Base-by-base conservation (phyloP, 2,888 invertebrate genomes). In the Drosophila vallismaia region DNA sequence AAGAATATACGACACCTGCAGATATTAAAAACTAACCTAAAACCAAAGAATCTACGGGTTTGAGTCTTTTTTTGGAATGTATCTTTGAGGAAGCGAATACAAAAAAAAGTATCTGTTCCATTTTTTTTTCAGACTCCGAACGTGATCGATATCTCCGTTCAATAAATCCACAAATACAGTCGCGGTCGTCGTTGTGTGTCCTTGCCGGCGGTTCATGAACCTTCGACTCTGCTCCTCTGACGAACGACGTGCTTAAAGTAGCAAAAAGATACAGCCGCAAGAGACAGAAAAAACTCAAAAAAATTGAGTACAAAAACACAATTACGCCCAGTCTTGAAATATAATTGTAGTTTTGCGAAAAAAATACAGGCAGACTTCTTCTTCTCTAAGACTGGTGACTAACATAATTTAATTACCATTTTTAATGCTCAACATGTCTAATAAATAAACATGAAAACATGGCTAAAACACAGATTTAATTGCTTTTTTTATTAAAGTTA, bases 171-270 rank as follows among this genome's bases (percentile, higher is more conserved):
- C 40, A 19, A 10, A 36, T n/a, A 33, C 12, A 28, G 19, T 48
- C 26, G 46, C 10, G 4, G n/a, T 4, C 29, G 53, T 36, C 36
- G 10, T 40, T 52, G 63, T 62, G 72, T 86, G 83, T 83, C 83
- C 83, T 83, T 83, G 83, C 82, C 70, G 64, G 82, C 86, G 87
- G 83, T 86, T 86, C 85, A 86, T 83, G 79, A 83, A 83, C 83
- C 69, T 64, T 51, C 59, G 60, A 58, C 59, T 59, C 14, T n/a
- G 77, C 56, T 55, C 45, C 66, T 50, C 71, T 82, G 73, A 73
- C 77, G 75, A 74, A 64, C 80, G 66, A 79, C 66, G 75, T 69
- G 68, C 63, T 58, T 69, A 75, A 83, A 83, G 79, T 79, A 83
- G 83, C 72, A 67, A 79, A 79, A 64, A 64, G 64, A 64, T 64